phyloP scores from a whole-genome alignment of 2,797 vertebrate genomes.

The Cichlasoma orientale region DNA sequence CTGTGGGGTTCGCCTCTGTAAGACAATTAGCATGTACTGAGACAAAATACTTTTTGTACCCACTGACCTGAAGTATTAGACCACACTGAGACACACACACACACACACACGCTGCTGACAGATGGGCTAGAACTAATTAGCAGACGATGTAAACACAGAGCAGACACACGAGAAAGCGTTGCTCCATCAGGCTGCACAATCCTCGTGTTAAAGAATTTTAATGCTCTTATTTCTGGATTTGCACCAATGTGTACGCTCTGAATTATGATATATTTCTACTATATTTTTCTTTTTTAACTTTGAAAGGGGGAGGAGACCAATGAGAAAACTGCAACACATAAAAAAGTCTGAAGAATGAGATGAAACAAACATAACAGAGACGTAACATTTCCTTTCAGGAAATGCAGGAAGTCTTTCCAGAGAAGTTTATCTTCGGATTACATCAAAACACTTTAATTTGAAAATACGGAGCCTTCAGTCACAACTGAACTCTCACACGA shows the following conservation, averaged over 20 bases:
- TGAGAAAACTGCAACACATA: no score
- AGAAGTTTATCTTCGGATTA: not conserved
- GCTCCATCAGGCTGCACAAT: no score
- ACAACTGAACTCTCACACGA: no score
- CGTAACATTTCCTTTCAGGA: not conserved
- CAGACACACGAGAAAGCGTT: no score
- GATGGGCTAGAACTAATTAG: conserved; percentile 29
- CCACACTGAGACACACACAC: not conserved
- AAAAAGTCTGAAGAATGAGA: no score
- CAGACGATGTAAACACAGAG: not conserved
- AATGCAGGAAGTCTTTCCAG: not conserved
- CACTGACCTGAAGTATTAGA: not conserved
- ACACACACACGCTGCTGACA: not conserved
- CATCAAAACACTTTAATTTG: not conserved
- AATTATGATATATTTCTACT: not conserved
- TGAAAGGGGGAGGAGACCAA: no score
- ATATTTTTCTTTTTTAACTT: not conserved
- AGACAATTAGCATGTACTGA: no score
- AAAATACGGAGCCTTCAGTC: not conserved
- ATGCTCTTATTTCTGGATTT: not conserved
- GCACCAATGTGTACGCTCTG: not conserved
- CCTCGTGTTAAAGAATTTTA: no score
- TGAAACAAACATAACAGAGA: no score
- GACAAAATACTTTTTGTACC: not conserved
- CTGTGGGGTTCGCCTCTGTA: no score